Evolutionary conservation across 2,797 vertebrate species (phyloP), one percentile per base, ranked within the genome.

Genomic region (Euphonia xanthogaster): DNA sequence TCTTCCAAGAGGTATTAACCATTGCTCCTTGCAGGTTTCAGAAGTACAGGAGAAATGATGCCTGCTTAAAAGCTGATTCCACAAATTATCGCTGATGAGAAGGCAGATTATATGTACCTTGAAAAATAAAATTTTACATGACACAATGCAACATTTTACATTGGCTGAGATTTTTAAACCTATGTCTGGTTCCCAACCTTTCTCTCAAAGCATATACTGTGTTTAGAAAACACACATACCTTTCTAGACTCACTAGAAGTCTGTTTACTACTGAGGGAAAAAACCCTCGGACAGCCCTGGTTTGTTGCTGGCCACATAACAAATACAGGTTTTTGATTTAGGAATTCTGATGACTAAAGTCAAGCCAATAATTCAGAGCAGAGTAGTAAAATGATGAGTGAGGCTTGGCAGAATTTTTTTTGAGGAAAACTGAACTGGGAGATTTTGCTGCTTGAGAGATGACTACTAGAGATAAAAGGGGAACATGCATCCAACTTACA

Each of bases 201-300:
- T 48, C 53, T 81, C 21, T 77, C 45, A 68, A 45, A 53, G 10
- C 0, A 0, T 4, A 2, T 57, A 7, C 5, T 83, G 35, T 45
- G 14, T 39, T 94, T 61, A 53, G 60, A 57, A 79, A 72, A 50
- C 24, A 72, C 14, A 39, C 2, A 42, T 28, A 12, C 22, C 11
- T 63, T 25, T 70, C 37, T 55, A 21, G 9, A 30, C 19, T 77
- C 37, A 25, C 23, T 37, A 24, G 18, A 65, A 8, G 2, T 60
- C 72, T 71, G 20, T 67, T 89, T 84, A 51, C 11, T 54, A 54
- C 12, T 19, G 25, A 62, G 19, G 31, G 17, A n/a, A 51, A 72
- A 81, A 62, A 1, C 0, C 16, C 14, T 84, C 3, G 1, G n/a
- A 47, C 30, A 65, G 21, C 39, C 21, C 30, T 77, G 6, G 1